Base-by-base conservation (phyloP, 2,797 vertebrate species). In the Ctenopoma multispine region DNA sequence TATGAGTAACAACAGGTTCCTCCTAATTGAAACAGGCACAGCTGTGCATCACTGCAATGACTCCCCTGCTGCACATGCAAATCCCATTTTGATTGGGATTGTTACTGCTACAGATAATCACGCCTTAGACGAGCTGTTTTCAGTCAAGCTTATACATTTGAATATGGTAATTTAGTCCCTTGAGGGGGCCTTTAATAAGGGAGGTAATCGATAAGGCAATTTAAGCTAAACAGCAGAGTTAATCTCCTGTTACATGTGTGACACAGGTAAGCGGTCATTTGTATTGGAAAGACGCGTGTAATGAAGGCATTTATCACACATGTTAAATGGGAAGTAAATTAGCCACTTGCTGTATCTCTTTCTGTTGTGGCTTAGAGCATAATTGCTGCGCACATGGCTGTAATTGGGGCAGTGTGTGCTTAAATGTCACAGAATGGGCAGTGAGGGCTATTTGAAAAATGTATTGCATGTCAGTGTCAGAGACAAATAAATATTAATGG, bases 121-220 rank as follows among this genome's bases (percentile, higher is more conserved):
- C 56, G 57, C 64, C 38, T 71, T 38, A 66, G 77, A 87, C 73
- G 72, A 82, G 79, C 63, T 76, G 74, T 78, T 84, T 79, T 72
- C 75, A 24, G 61, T 5, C 20, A 50, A 24, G 40, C 75, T 72
- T 38, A 62, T 54, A 53, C 63, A 77, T 82, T 62, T 73, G 60
- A 87, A 83, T 78, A 79, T 80, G 72, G 47, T 80, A 84, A 91
- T 84, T 57, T 69, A 83, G 81, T 67, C 71, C 56, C 68, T 65
- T 11, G 56, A 72, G 50, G 79, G 63, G 80, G 60, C 40, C 62
- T 74, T 61, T 87, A 85, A 88, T 87, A 81, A 84, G 77, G 38
- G 44, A 68, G 46, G 67, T 81, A 88, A 92, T 89, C 81, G 66
- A 90, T 90, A 86, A 77, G 66, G 73, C 78, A 89, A 85, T 87